phyloP scores from a whole-genome alignment of 2,888 invertebrate genomes.

The Dolichomitus sp. region DNA sequence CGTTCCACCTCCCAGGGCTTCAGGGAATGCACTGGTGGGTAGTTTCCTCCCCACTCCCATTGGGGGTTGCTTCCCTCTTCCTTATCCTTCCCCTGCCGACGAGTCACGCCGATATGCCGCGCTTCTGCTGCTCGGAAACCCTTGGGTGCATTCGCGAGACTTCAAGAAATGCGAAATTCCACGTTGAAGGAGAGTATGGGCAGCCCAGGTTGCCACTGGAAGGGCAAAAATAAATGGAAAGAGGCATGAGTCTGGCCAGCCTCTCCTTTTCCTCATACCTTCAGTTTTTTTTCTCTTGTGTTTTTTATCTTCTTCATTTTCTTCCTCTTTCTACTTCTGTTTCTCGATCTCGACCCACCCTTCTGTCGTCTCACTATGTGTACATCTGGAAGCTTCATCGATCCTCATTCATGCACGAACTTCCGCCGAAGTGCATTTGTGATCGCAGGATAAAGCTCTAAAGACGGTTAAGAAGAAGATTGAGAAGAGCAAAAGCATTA shows the following conservation, averaged over 20 bases:
- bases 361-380: constrained; percentile 17
- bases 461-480: constrained; percentile 51
- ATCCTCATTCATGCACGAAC: constrained; percentile 79
- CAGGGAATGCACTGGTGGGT: constrained; percentile 37
- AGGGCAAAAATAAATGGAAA: constrained; percentile 80
- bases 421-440: constrained; percentile 78
- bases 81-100: background rate
- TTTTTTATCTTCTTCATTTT: constrained; percentile 40
- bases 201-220: background rate
- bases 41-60: constrained; percentile 2
- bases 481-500: constrained; percentile 17
- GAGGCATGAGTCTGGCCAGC: constrained; percentile 69
- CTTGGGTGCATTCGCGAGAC: constrained; percentile 70
- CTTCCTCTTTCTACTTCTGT: constrained; percentile 24
- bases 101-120: constrained; percentile 30
- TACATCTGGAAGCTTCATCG: constrained; percentile 72
- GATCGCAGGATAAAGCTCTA: constrained; percentile 56
- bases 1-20: constrained; percentile 52
- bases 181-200: constrained; percentile 66
- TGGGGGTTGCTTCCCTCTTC: constrained; percentile 11
- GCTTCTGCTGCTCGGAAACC: constrained; percentile 30
- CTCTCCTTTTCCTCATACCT: constrained; percentile 40
- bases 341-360: background rate
- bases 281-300: background rate
- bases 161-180: constrained; percentile 81